Evolutionary conservation across 1,140 invertebrate genomes (phyloP).

Genomic region (Ephestia elutella): DNA sequence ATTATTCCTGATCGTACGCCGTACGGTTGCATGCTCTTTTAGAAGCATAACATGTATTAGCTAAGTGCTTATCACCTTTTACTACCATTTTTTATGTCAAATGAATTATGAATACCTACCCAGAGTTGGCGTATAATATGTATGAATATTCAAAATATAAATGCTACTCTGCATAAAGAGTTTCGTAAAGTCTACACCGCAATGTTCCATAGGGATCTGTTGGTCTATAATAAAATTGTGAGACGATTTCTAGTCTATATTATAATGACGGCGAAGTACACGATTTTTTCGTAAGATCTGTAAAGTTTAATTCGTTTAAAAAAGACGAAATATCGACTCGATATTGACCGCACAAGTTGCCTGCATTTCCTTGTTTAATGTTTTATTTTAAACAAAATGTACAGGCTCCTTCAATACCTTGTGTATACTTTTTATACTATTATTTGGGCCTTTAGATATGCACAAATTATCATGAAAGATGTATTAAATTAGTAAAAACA

Average conservation of each 20-base stretch:
- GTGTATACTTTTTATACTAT: neutral
- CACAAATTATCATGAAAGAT: neutral
- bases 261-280: conserved; percentile 13
- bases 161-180: too few relatives aligned
- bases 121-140: too few relatives aligned
- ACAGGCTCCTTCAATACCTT: neutral
- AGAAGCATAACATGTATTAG: too few relatives aligned
- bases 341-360: conserved; percentile 1
- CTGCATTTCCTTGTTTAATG: neutral
- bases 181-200: neutral
- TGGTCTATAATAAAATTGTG: conserved; percentile 6
- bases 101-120: too few relatives aligned
- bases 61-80: too few relatives aligned
- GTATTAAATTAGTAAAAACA: neutral
- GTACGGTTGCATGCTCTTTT: too few relatives aligned
- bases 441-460: neutral
- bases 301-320: neutral
- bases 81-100: too few relatives aligned
- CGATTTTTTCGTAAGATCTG: neutral
- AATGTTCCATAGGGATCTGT: neutral
- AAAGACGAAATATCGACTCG: conserved; percentile 8
- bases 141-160: neutral
- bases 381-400: neutral
- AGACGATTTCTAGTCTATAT: conserved; percentile 42
- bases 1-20: too few relatives aligned